Evolutionary conservation across 2,113 vertebrate species (phyloP).

Genomic region (Sinocyclocheilus anshuiensis): DNA sequence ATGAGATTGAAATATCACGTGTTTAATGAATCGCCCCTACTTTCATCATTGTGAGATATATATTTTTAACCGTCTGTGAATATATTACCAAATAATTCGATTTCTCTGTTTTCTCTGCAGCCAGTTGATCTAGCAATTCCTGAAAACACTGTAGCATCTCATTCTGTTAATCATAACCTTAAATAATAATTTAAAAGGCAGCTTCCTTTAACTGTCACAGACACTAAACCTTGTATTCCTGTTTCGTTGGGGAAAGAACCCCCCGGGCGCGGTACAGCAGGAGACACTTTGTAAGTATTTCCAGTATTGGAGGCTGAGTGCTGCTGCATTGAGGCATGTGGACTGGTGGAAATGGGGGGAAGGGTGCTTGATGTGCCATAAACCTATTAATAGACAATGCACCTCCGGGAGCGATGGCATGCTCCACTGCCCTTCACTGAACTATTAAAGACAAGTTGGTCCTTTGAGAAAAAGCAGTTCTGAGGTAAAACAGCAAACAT

Average conservation of each 20-base stretch:
- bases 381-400: conserved; percentile 73
- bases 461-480: conserved; percentile 60
- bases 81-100: not conserved
- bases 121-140: not conserved
- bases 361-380: conserved; percentile 66
- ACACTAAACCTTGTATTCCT: conserved; percentile 16
- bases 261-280: not conserved
- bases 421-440: conserved; percentile 65
- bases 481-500: conserved; percentile 56
- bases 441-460: conserved; percentile 62
- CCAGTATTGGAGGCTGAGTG: conserved; percentile 57
- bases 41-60: not conserved
- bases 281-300: conserved; percentile 17
- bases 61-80: not conserved
- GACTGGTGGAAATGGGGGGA: conserved; percentile 54
- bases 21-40: not conserved
- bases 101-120: not conserved
- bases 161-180: not conserved
- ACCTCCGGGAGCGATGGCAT: conserved; percentile 69
- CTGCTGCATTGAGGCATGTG: conserved; percentile 49
- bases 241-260: conserved; percentile 6
- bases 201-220: not conserved
- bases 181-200: conserved; percentile 14
- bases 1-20: not conserved
- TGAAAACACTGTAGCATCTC: not conserved